Percentiles rank a stretch among this genome's conserved stretches.
Evolutionary conservation across 2,888 invertebrate species (phyloP).

Genomic region (Odontomyia ornata): DNA sequence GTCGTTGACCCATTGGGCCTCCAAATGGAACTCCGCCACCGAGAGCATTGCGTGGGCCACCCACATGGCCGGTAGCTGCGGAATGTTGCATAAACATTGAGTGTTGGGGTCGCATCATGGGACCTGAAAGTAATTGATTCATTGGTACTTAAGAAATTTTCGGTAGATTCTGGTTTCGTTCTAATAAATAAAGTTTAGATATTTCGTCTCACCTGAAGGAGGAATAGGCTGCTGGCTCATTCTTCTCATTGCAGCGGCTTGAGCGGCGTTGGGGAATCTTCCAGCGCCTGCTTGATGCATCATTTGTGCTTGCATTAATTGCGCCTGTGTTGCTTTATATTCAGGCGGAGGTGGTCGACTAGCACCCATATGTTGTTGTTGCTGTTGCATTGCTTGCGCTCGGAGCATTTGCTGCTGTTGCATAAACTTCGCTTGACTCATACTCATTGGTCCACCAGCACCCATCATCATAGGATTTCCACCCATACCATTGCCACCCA

Average conservation of each 20-base stretch:
- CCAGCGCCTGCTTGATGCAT: constrained; percentile 66
- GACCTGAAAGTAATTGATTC: constrained; percentile 63
- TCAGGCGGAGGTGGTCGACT: constrained; percentile 84
- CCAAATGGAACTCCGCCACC: constrained; percentile 58
- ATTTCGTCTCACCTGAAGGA: constrained; percentile 71
- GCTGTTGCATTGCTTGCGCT: constrained; percentile 65
- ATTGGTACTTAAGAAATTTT: too few relatives aligned
- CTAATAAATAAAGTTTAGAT: too few relatives aligned
- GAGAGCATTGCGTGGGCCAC: constrained; percentile 58
- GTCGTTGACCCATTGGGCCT: constrained; percentile 65
- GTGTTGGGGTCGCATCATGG: constrained; percentile 75
- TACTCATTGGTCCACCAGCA: constrained; percentile 57
- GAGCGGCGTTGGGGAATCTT: constrained; percentile 67
- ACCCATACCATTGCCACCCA: constrained; percentile 56
- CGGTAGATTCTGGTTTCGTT: too few relatives aligned
- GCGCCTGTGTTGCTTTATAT: constrained; percentile 73
- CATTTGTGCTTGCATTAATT: constrained; percentile 67
- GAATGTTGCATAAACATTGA: constrained; percentile 67
- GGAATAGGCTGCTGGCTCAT: constrained; percentile 78
- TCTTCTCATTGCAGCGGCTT: constrained; percentile 68
- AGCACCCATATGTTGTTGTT: constrained; percentile 66
- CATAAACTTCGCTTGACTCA: constrained; percentile 72
- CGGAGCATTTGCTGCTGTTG: constrained; percentile 74
- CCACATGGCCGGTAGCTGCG: constrained; percentile 56
- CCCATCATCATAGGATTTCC: constrained; percentile 52